phyloP scores from a whole-genome alignment of 2,888 invertebrate species.

The Scaptomyza reducta region DNA sequence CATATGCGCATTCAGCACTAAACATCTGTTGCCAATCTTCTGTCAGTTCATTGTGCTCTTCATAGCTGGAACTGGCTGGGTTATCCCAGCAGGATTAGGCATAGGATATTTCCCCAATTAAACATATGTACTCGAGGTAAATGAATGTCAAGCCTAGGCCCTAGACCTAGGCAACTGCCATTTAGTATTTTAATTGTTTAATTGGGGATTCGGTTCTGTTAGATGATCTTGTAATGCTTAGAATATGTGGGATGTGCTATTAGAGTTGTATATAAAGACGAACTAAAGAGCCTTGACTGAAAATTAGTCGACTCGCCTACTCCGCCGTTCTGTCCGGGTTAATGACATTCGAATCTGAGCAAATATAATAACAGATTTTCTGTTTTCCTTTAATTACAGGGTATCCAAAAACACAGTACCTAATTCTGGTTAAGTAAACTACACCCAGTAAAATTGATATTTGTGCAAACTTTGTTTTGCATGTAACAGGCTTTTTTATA shows the following conservation, averaged over 20 bases:
- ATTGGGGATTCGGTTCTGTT: slow-evolving; percentile 14
- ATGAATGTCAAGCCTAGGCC: slow-evolving; percentile 32
- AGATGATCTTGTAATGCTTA: slow-evolving; percentile 4
- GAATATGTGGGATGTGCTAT: slow-evolving; percentile 18
- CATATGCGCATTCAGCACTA: not conserved
- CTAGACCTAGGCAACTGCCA: slow-evolving; percentile 38
- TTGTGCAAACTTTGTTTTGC: too few relatives aligned
- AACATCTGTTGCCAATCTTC: not conserved
- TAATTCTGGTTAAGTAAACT: not conserved
- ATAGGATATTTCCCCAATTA: slow-evolving; percentile 33
- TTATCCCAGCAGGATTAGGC: slow-evolving; percentile 13
- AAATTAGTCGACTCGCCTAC: slow-evolving; percentile 29
- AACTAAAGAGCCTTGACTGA: slow-evolving; percentile 25
- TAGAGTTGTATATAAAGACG: not conserved
- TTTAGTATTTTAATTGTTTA: slow-evolving; percentile 49
- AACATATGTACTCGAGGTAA: slow-evolving; percentile 4
- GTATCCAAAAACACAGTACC: not conserved
- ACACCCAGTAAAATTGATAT: too few relatives aligned
- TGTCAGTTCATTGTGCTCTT: not conserved
- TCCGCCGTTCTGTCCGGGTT: slow-evolving; percentile 14
- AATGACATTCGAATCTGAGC: slow-evolving; percentile 48
- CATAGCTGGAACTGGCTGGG: not conserved
- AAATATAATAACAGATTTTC: slow-evolving; percentile 1
- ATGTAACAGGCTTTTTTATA: too few relatives aligned
- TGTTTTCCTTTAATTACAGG: not conserved